phyloP scores from a whole-genome alignment of 2,113 vertebrate species.

The Athene cunicularia region DNA sequence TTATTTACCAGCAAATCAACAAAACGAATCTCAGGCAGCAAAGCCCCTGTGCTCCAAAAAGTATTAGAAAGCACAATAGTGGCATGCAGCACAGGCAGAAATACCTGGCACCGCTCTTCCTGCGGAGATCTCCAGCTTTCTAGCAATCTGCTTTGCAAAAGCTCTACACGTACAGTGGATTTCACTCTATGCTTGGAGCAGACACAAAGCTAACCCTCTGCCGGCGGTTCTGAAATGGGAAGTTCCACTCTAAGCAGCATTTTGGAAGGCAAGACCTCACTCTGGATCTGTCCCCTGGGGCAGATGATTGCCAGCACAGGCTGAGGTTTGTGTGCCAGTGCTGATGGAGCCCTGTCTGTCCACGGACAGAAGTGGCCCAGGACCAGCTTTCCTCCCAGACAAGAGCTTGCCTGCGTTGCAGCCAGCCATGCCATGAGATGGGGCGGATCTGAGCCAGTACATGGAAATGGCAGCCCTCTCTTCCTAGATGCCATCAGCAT shows the following conservation, averaged over 20 bases:
- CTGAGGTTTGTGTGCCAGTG: not conserved
- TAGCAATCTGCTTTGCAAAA: constrained; percentile 18
- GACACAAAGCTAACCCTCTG: not conserved
- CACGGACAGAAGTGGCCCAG: not conserved
- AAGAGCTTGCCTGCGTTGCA: not conserved
- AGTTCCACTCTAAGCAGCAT: not conserved
- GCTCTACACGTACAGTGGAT: not conserved
- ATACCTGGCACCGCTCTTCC: not conserved
- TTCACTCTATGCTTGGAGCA: not conserved
- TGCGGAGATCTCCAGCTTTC: not conserved
- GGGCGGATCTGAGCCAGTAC: not conserved
- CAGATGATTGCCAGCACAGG: not conserved
- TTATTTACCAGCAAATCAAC: constrained; percentile 32
- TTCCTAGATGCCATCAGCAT: not conserved
- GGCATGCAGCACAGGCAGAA: not conserved
- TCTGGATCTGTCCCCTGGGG: not conserved
- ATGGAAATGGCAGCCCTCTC: not conserved
- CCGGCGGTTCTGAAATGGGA: not conserved
- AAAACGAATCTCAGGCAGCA: not conserved
- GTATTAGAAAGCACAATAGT: constrained; percentile 11
- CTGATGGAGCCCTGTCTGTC: not conserved
- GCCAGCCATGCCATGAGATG: accelerated
- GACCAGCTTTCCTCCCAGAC: not conserved
- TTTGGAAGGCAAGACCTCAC: not conserved
- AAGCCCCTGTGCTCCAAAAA: constrained; percentile 8